Base-by-base conservation (phyloP, 2,113 vertebrate genomes). In the Ophiodon elongatus region DNA sequence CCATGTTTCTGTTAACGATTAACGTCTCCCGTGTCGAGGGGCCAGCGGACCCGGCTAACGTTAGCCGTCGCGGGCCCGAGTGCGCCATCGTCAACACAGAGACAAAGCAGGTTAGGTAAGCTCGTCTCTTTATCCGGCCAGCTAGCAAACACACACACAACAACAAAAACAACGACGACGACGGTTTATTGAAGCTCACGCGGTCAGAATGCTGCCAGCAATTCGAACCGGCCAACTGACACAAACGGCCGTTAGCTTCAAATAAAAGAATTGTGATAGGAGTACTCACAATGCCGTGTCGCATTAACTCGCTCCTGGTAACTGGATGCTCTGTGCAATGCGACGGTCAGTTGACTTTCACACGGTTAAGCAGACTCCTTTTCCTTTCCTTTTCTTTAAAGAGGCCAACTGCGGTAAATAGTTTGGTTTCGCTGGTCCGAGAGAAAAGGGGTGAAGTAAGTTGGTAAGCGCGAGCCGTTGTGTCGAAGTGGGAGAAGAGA, bases 81-180 rank as follows among this genome's bases (percentile, higher is more conserved):
- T 94, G 93, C 94, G 94, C 94, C 93, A 94, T 93, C 94, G 73
- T 56, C 80, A 76, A 81, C 81, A 89, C 85, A 86, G 31, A 75
- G 76, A 90, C 91, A 92, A 91, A 94, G 90, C 91, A 85, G 92
- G 87, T 92, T 92, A 80, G 88, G 78, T 88, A 92, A 90, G 86
- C 86, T 84, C 73, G 14, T 6, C 56, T 85, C 65, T 79, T 80
- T 81, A 76, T 74, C 74, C 73, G 50, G 27, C 35, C 25, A 43
- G 54, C 56, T 2, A 70, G 37, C 63, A 39, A 15, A 15, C 43
- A 45, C 43, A 45, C 43, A 45, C 43, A 45, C 43, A 56, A 73
- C 62, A 79, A 19, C 19, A 23, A 57, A 56, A 62, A 57, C 6
- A 7, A n/a, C 43, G n/a, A n/a, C n/a, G n/a, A 19, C 41, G 15